A percentile compares a stretch with the other conserved stretches of the same genome.
phyloP scores from a whole-genome alignment of 2,888 invertebrate species.

The Ypsolopha scabrella region DNA sequence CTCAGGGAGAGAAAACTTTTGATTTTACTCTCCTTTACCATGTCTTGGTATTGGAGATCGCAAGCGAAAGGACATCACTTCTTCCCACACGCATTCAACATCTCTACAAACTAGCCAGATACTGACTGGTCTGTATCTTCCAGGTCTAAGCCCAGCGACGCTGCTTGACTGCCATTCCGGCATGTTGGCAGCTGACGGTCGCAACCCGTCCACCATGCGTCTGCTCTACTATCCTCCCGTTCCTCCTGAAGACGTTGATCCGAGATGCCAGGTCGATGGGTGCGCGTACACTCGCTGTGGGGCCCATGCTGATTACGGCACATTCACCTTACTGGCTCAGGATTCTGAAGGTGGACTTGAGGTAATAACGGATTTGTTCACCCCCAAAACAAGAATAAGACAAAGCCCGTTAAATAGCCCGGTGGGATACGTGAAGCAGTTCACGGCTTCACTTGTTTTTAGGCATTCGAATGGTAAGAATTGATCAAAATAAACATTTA shows the following conservation, averaged over 20 bases:
- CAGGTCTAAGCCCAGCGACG: slow-evolving; percentile 71
- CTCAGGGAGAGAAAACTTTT: too few species aligned
- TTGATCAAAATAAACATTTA: too few species aligned
- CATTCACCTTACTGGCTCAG: slow-evolving; percentile 79
- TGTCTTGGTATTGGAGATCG: neutral
- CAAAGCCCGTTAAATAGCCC: too few species aligned
- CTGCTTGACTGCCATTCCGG: slow-evolving; percentile 75
- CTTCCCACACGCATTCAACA: too few species aligned
- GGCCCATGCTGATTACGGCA: slow-evolving; percentile 81
- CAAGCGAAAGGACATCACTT: neutral
- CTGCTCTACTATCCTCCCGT: slow-evolving; percentile 80
- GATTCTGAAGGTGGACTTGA: slow-evolving; percentile 83
- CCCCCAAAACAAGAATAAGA: neutral
- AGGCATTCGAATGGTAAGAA: too few species aligned
- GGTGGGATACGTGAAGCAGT: too few species aligned
- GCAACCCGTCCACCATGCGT: slow-evolving; percentile 76
- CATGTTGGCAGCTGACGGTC: slow-evolving; percentile 73
- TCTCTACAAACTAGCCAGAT: too few species aligned
- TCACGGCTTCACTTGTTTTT: too few species aligned
- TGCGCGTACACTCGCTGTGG: slow-evolving; percentile 73
- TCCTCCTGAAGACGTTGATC: slow-evolving; percentile 70
- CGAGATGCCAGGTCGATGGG: slow-evolving; percentile 38
- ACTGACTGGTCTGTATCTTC: neutral
- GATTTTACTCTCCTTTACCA: too few species aligned
- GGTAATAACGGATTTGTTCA: slow-evolving; percentile 23